Conservation (phyloP, 2,797 vertebrate species). For the Gymnoscopelus microlampas region DNA sequence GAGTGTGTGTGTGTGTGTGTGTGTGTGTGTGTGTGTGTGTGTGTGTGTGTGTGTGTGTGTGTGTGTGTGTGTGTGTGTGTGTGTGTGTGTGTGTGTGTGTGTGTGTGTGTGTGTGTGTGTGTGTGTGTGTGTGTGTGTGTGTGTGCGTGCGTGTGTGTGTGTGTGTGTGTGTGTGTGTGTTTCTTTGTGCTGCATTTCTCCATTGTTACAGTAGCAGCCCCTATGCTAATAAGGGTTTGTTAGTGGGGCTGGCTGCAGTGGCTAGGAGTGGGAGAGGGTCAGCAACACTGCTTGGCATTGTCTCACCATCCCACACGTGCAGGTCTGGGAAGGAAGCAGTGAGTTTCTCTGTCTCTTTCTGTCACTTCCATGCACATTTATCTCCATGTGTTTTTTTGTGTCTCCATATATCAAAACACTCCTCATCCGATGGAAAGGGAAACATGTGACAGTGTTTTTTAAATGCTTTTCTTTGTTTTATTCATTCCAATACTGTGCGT, state of each 20-base stretch:
- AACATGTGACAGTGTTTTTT: conserved; percentile 38
- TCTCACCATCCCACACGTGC: conserved; percentile 71
- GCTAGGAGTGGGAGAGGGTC: conserved; percentile 36
- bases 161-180: conserved; percentile 8
- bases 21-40: conserved; percentile 21
- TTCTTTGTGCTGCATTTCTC: conserved; percentile 46
- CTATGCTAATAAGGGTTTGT: conserved; percentile 71
- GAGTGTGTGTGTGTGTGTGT: conserved; percentile 8
- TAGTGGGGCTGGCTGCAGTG: conserved; percentile 50
- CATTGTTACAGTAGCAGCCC: conserved; percentile 58
- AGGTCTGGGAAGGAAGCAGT: conserved; percentile 62
- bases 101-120: not conserved
- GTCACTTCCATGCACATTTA: conserved; percentile 38
- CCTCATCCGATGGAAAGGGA: conserved; percentile 46
- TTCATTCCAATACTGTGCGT: conserved; percentile 64
- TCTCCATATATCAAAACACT: conserved; percentile 39
- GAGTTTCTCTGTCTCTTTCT: conserved; percentile 51
- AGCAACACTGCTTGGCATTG: conserved; percentile 73
- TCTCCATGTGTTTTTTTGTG: conserved; percentile 19
- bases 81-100: conserved; percentile 27
- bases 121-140: conserved; percentile 25
- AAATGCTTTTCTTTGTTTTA: conserved; percentile 66
- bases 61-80: conserved; percentile 1
- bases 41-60: not conserved
- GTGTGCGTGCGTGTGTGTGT: not conserved